Conservation (phyloP, 2,888 invertebrate species). For the Pyrrhosoma nymphula region DNA sequence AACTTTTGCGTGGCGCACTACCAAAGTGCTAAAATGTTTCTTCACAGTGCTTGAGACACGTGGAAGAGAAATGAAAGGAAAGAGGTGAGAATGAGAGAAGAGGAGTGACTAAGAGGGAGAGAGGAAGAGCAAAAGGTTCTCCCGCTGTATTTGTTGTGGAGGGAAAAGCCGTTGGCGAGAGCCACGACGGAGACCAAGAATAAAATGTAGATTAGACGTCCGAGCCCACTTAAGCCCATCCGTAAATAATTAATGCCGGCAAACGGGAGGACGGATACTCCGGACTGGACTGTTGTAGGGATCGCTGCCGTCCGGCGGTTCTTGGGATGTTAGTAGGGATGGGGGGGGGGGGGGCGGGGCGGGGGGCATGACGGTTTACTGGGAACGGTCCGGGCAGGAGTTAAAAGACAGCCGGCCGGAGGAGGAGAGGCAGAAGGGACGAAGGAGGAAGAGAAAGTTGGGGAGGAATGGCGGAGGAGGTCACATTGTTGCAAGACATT, state of each 20-base stretch:
- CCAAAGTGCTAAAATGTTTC: background rate
- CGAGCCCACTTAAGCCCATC: constrained; percentile 6
- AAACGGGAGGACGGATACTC: constrained; percentile 15
- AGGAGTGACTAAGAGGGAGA: background rate
- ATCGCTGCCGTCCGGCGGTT: constrained; percentile 50
- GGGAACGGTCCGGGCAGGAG: constrained; percentile 61
- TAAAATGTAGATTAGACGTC: constrained; percentile 42
- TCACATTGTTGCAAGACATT: constrained; percentile 69
- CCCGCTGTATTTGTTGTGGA: constrained; percentile 9
- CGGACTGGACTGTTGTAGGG: background rate
- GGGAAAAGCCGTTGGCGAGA: background rate
- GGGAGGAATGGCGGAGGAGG: background rate
- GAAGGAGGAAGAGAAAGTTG: background rate
- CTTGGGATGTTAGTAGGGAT: constrained; percentile 61
- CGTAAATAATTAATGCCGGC: constrained; percentile 47
- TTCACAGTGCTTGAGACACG: background rate
- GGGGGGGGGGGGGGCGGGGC: constrained; percentile 70
- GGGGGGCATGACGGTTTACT: constrained; percentile 73
- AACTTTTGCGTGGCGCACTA: background rate
- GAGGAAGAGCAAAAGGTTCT: background rate
- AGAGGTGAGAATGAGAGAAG: background rate
- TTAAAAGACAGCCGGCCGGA: constrained; percentile 18
- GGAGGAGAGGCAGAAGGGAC: background rate
- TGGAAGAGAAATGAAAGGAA: background rate
- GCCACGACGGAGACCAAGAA: constrained; percentile 16